These are phyloP conservation scores for Nannospalax galili DNA, from an alignment of 2,113 vertebrate genomes.

Conservation along the genomic window DNA sequence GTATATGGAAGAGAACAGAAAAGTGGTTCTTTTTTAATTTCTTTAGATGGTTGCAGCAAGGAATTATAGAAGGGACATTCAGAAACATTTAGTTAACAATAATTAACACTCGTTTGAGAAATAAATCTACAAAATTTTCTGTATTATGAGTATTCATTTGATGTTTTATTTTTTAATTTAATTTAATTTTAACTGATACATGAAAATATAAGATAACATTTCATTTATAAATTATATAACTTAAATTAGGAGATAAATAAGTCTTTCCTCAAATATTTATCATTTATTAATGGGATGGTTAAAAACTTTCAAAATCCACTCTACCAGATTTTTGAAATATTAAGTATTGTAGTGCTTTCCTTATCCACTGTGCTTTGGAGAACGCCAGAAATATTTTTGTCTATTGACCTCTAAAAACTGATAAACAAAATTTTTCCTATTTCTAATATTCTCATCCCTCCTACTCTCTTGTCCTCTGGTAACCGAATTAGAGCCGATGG, in stretches of 20 bases:
- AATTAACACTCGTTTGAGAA: not conserved
- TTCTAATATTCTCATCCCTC: not conserved
- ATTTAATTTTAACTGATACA: not conserved
- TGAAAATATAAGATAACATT: not conserved
- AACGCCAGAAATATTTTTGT: not conserved
- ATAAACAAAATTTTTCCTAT: not conserved
- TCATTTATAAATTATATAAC: not conserved
- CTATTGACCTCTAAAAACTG: not conserved
- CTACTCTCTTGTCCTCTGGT: fast-evolving
- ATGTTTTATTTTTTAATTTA: not conserved
- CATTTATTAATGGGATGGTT: too few species aligned
- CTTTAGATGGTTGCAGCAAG: not conserved
- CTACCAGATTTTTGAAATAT: not conserved
- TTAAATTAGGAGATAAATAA: not conserved
- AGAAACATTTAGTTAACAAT: not conserved
- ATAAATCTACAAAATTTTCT: not conserved
- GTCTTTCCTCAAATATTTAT: not conserved
- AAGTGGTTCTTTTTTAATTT: not conserved
- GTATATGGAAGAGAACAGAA: not conserved
- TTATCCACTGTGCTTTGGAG: too few species aligned
- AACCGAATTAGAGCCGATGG: not conserved
- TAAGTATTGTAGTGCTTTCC: too few species aligned
- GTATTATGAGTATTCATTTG: not conserved
- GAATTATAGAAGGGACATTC: not conserved
- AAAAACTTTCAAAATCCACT: not conserved